These are phyloP conservation scores for Patella vulgata DNA, from an alignment of 1,140 invertebrate species.

Conservation along the genomic window DNA sequence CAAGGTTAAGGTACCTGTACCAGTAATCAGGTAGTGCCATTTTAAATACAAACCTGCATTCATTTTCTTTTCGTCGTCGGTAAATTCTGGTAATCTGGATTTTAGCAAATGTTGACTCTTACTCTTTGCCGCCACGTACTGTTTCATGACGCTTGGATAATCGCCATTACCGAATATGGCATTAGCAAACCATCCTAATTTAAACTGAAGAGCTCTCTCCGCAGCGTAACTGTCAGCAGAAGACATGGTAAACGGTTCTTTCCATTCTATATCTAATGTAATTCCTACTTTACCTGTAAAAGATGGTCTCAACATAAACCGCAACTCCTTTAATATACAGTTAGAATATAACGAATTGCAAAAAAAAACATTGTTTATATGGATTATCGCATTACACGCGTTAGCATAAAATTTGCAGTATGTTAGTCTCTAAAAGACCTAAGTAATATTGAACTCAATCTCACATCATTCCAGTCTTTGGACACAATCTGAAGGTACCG, in stretches of 20 bases:
- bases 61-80: constrained; percentile 44
- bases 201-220: constrained; percentile 46
- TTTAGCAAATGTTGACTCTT: constrained; percentile 24
- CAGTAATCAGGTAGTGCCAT: too few species aligned
- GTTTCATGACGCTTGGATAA: constrained; percentile 53
- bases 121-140: constrained; percentile 40
- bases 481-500: too few species aligned
- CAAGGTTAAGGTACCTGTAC: too few species aligned
- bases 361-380: too few species aligned
- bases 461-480: too few species aligned
- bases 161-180: constrained; percentile 46
- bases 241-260: constrained; percentile 33
- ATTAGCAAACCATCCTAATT: constrained; percentile 47
- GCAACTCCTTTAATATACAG: too few species aligned
- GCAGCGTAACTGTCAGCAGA: constrained; percentile 37
- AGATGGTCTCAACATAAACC: too few species aligned
- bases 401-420: too few species aligned
- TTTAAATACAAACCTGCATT: constrained; percentile 31
- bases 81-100: constrained; percentile 57
- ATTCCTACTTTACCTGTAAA: constrained; percentile 31
- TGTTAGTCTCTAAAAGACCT: too few species aligned
- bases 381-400: too few species aligned
- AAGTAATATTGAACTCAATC: too few species aligned
- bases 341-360: too few species aligned
- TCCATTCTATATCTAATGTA: constrained; percentile 37